Evolutionary conservation across 2,888 invertebrate species (phyloP), one percentile per base, ranked within the genome.

Genomic region (Erebia epiphron): DNA sequence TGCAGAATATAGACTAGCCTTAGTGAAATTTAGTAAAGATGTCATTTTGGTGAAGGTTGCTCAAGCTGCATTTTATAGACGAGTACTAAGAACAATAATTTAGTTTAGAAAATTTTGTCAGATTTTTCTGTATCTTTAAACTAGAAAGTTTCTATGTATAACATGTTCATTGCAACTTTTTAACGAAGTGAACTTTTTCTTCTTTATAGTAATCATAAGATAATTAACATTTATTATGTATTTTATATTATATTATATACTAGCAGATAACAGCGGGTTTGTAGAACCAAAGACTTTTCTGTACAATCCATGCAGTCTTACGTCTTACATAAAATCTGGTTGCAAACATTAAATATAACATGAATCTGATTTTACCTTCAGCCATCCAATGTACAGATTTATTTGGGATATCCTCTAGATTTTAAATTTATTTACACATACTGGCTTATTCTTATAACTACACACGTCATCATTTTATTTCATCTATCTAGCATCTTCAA

Each of bases 41-140:
- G 75, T 86, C 83, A 86, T 84, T 84, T 84, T 88, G 86, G 82
- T 80, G 81, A 84, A 84, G 83, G 83, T 83, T 84, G 88, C 89
- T 84, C 79, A 90, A 91, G 91, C 90, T 81, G 85, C 87, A 82
- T 82, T 81, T 82, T 77, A 88, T 89, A 87, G 84, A 57, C 58
- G 72, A 68, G 57, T 71, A 65, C 57, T 71, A 63, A 68, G 62
- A 63, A 67, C 62, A 81, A 82, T 84, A 85, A n/a, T n/a, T n/a
- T n/a, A n/a, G n/a, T n/a, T n/a, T n/a, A n/a, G n/a, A 85, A 82
- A 71, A 64, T 73, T 69, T 67, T 70, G 71, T 68, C 72, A 68
- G 62, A 73, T 67, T 73, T 50, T 64, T 54, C 26, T 52, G 16
- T 52, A 57, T 57, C 35, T 13, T 46, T 43, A 21, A 18, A 56